Base-by-base conservation (phyloP, 2,113 vertebrate genomes). In the Hemibagrus wyckioides region DNA sequence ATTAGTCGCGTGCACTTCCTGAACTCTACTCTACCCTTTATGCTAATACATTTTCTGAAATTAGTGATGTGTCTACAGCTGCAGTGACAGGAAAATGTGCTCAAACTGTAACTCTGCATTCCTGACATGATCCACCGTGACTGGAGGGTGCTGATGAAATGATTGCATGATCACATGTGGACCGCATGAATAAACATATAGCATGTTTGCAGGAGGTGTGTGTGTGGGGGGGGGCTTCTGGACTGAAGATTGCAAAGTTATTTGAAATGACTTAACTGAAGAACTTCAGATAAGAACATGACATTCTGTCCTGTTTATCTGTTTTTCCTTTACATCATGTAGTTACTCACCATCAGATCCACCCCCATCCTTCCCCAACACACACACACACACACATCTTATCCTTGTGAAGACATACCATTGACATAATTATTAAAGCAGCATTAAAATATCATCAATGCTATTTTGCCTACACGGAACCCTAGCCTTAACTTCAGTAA, bases 121-220 rank as follows among this genome's bases (percentile, higher is more conserved):
- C 56, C 57, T 52, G 57, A 23, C 83, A 48, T 61, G 83, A 69
- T 75, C 50, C 21, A 52, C 69, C 69, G 30, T 61, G 54, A 21
- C 84, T 54, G 71, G 48, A 44, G 19, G 28, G 54, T 48, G 84
- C 84, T 85, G 73, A 63, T 85, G 73, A 79, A 85, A 85, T 48
- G 41, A 79, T 79, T 85, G 73, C 73, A 63, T 69, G 44, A 83
- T 69, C 19, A 83, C 82, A 52, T 41, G 23, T 71, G 44, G 75
- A 79, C 65, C 57, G 79, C 57, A 48, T 48, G 73, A 41, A 30
- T 52, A 52, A 79, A 23, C 41, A 50, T 77, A 25, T 76, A 28
- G 61, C 11, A 23, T 63, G 23, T n/a, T 28, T 56, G 2, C 2
- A 2, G 50, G 6, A 0, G 44, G 0, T 4, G 4, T 0, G 41